Conservation (phyloP, 2,888 invertebrate genomes). For the Gryllus longicercus region DNA sequence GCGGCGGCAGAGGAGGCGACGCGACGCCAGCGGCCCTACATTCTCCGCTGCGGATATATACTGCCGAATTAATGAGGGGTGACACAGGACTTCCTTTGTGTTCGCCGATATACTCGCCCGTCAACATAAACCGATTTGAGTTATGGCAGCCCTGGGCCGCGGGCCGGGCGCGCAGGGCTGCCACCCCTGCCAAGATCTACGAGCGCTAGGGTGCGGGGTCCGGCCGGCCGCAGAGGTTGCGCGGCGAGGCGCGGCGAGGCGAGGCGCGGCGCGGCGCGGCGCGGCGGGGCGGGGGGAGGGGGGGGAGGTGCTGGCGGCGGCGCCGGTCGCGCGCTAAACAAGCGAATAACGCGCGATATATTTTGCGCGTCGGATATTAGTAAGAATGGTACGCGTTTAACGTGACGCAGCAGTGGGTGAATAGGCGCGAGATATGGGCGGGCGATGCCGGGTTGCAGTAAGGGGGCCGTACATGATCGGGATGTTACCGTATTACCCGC, state of each 20-base stretch:
- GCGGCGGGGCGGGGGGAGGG: neutral
- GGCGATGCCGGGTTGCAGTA: neutral
- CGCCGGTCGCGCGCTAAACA: neutral
- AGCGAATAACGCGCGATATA: neutral
- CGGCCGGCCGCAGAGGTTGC: neutral
- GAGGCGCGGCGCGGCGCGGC: neutral
- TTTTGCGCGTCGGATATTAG: neutral
- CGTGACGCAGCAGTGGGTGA: neutral
- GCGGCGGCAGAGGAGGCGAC: no score
- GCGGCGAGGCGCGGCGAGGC: neutral
- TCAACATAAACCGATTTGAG: conserved; percentile 17
- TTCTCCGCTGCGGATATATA: neutral
- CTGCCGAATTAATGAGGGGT: conserved; percentile 17
- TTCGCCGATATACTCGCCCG: conserved; percentile 17
- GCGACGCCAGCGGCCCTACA: neutral
- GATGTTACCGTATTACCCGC: no score
- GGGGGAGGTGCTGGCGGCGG: neutral
- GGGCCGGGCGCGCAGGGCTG: neutral
- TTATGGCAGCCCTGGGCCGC: neutral
- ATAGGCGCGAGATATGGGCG: neutral
- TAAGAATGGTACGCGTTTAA: neutral
- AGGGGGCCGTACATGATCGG: no score
- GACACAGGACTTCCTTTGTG: conserved; percentile 17
- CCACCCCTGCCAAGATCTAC: neutral
- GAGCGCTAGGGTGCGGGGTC: neutral